These are phyloP conservation scores for Adelges cooleyi DNA, from an alignment of 1,140 invertebrate species.

Conservation along the genomic window DNA sequence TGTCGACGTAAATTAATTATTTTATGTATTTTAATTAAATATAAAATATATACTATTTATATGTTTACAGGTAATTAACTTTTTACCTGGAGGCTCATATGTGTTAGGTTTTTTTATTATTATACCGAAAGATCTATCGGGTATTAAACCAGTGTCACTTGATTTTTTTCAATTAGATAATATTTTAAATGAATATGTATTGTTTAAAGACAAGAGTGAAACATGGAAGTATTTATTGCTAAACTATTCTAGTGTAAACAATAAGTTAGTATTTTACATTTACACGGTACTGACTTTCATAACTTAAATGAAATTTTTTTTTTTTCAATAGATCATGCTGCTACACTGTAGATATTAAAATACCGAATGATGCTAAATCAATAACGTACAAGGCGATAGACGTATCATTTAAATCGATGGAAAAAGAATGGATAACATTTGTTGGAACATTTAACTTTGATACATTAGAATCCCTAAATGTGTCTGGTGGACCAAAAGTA, in stretches of 20 bases:
- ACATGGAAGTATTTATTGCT: constrained; percentile 12
- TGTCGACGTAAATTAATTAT: no score
- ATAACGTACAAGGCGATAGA: neutral
- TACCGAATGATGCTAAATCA: neutral
- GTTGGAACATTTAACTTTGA: constrained; percentile 24
- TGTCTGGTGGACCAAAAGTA: constrained; percentile 9
- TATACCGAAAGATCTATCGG: constrained; percentile 6
- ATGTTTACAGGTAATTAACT: neutral
- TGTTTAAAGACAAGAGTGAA: neutral
- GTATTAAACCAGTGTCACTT: constrained; percentile 1
- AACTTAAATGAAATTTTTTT: neutral
- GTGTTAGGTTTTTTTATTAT: constrained; percentile 20
- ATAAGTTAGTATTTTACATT: neutral
- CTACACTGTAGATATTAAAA: constrained; percentile 12
- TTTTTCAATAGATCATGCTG: constrained; percentile 19
- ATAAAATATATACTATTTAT: no score
- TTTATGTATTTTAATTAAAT: no score
- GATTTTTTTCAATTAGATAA: constrained; percentile 1
- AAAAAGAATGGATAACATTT: constrained; percentile 13
- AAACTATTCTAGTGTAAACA: constrained; percentile 8
- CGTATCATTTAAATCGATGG: neutral
- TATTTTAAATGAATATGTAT: neutral
- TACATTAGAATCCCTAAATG: neutral
- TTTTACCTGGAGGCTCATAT: constrained; percentile 21
- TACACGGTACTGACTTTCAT: neutral